Percentiles rank a stretch among this genome's conserved stretches.
phyloP scores from a whole-genome alignment of 2,797 vertebrate genomes.

The Enteromius unitaeniatus region DNA sequence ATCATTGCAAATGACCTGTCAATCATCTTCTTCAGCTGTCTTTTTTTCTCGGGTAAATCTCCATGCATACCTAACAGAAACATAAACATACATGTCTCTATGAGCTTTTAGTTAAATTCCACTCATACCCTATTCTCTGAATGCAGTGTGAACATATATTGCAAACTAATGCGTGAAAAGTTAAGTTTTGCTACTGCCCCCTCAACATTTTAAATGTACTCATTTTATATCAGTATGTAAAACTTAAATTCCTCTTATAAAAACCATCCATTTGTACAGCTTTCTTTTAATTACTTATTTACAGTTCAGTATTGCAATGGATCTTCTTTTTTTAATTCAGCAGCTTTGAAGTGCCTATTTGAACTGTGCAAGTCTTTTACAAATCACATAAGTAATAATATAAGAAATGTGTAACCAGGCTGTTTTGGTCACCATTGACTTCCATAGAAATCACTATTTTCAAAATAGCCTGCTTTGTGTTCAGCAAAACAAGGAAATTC shows the following conservation, averaged over 20 bases:
- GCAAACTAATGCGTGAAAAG: neutral
- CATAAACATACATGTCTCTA: slow-evolving; percentile 16
- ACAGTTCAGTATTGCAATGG: neutral
- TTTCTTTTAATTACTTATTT: neutral
- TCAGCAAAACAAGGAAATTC: no score
- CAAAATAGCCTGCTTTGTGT: no score
- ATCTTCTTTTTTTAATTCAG: neutral
- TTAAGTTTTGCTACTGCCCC: neutral
- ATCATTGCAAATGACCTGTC: slow-evolving; percentile 40
- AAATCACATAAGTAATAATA: neutral
- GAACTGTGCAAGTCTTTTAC: neutral
- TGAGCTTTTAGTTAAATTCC: slow-evolving; percentile 15
- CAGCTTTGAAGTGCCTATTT: neutral
- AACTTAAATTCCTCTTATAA: neutral
- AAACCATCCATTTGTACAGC: neutral
- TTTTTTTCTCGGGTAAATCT: neutral
- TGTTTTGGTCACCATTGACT: no score
- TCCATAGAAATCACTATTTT: no score
- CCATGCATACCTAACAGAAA: slow-evolving; percentile 27
- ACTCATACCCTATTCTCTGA: neutral
- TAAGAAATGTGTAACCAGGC: no score
- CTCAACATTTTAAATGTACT: neutral
- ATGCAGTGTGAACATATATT: neutral
- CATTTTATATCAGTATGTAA: neutral
- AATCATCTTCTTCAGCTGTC: slow-evolving; percentile 30